A percentile compares a stretch with the other conserved stretches of the same genome.
These are phyloP conservation scores for Eupithecia tripunctaria DNA, from an alignment of 2,888 invertebrate genomes.

Conservation along the genomic window DNA sequence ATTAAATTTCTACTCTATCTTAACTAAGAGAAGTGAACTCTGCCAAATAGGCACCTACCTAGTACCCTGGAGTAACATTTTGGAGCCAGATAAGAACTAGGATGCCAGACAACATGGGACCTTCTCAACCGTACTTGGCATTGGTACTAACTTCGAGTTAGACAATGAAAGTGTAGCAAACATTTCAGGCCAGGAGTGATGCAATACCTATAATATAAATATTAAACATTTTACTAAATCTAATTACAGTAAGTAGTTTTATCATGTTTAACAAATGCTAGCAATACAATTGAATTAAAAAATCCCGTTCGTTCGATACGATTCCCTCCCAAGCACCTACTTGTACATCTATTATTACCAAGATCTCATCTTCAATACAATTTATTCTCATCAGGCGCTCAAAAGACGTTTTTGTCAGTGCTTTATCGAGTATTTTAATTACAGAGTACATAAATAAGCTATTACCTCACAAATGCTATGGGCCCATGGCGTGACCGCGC, in stretches of 20 bases:
- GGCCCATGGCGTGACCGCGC: slow-evolving; percentile 68
- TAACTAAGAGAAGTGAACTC: slow-evolving; percentile 25
- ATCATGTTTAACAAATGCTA: not conserved
- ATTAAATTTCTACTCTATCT: slow-evolving; percentile 14
- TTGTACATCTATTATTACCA: slow-evolving; percentile 43
- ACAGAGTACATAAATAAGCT: slow-evolving; percentile 74
- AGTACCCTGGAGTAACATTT: slow-evolving; percentile 39
- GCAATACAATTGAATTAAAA: not conserved
- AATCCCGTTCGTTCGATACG: slow-evolving; percentile 8
- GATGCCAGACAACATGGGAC: slow-evolving; percentile 32
- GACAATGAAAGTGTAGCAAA: not conserved
- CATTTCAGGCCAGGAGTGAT: not conserved
- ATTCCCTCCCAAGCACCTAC: not conserved
- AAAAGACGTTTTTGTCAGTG: slow-evolving; percentile 59
- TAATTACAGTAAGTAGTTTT: not conserved
- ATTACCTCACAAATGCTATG: slow-evolving; percentile 66
- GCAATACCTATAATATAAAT: not conserved
- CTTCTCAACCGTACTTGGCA: slow-evolving; percentile 10
- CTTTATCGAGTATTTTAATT: slow-evolving; percentile 72
- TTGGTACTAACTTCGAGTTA: not conserved
- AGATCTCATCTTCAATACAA: slow-evolving; percentile 53
- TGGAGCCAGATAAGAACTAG: slow-evolving; percentile 37
- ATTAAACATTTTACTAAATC: not conserved
- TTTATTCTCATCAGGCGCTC: slow-evolving; percentile 64
- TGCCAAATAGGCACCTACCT: slow-evolving; percentile 22